Evolutionary conservation across 2,113 vertebrate genomes (phyloP), one percentile per base, ranked within the genome.

Genomic region (Macheiramphus alcinus): DNA sequence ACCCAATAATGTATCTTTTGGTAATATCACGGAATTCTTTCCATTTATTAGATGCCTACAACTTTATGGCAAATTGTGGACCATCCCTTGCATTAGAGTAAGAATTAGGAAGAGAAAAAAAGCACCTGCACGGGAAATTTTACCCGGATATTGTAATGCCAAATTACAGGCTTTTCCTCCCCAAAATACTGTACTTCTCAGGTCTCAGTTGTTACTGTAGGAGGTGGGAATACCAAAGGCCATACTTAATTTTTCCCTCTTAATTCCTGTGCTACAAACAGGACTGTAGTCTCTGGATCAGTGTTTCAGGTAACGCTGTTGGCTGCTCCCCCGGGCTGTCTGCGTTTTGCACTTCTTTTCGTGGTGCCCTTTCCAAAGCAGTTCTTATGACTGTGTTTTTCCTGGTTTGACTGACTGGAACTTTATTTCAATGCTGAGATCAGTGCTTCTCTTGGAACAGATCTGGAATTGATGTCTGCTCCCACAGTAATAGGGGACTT

Each of bases 81-180:
- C 17, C 1, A 0, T 34, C 21, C 61, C 68, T 32, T 36, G 34
- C 14, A 2, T 9, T n/a, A 38, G 26, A 71, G 26, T 26, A 26
- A 11, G 65, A 38, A 48, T 65, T 25, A 34, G 73, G 42, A 78
- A 73, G 50, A 32, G 68, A 76, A 12, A 59, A 59, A 70, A 58
- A 62, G 72, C 1, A 1, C 29, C 13, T 43, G 34, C 32, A 4
- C 0, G 9, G 45, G 32, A n/a, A 43, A 2, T 32, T 31, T n/a
- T 55, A 21, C 9, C 2, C 47, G n/a, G 14, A 5, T 78, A 4
- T 47, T 32, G 27, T n/a, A 62, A 34, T 15, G 31, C 29, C 18
- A 16, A 9, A 19, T 40, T 63, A 20, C 27, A 59, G 63, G 56
- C 13, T 23, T 34, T 67, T 50, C 32, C 16, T 80, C 17, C 40